Conservation (phyloP, 2,888 invertebrate genomes). For the Microchrysa polita region DNA sequence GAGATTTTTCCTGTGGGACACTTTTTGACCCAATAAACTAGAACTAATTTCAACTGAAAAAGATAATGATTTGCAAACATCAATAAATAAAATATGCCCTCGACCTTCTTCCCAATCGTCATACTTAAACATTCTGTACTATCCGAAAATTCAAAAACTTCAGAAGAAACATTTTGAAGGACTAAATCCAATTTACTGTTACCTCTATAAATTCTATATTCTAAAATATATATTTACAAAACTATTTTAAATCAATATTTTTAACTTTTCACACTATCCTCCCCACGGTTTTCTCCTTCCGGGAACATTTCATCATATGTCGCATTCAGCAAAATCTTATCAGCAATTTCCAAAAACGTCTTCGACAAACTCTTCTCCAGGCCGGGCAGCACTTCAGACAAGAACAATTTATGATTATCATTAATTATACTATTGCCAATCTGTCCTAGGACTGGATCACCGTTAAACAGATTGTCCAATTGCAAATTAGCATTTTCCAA, state of each 20-base stretch:
- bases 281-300: conserved; percentile 42
- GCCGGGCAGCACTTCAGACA: conserved; percentile 62
- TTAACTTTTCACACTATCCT: background rate
- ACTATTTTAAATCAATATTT: background rate
- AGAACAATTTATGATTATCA: conserved; percentile 61
- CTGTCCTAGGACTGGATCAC: conserved; percentile 60
- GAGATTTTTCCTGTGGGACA: no score
- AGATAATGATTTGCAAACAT: no score
- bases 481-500: conserved; percentile 60
- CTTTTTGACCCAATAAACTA: no score
- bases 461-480: conserved; percentile 62
- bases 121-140: no score
- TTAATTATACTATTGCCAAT: conserved; percentile 63
- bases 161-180: no score
- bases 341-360: conserved; percentile 62
- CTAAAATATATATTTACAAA: background rate
- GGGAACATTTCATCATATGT: conserved; percentile 65
- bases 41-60: no score
- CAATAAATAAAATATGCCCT: no score
- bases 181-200: no score
- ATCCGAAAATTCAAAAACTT: no score
- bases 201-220: no score
- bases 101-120: no score
- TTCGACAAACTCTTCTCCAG: conserved; percentile 61
- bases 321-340: conserved; percentile 60